A percentile compares a stretch with the other conserved stretches of the same genome.
phyloP scores from a whole-genome alignment of 2,888 invertebrate species.

The Teleiodes luculella region DNA sequence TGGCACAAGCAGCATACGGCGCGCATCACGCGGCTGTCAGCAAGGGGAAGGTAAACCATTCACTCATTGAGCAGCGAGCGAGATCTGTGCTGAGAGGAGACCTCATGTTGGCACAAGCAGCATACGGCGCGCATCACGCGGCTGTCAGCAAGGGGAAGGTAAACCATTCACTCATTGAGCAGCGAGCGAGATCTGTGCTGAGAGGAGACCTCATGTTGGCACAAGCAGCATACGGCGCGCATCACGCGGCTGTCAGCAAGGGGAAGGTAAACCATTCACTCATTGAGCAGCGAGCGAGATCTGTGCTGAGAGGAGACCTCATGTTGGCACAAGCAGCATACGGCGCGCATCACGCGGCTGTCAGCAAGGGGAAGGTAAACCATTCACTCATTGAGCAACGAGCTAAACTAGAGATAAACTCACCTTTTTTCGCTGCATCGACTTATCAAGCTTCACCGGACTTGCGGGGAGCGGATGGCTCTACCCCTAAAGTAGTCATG shows the following conservation, averaged over 20 bases:
- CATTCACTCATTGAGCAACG: too few relatives aligned
- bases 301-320: too few relatives aligned
- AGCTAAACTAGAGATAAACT: too few relatives aligned
- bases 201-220: too few relatives aligned
- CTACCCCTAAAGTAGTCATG: too few relatives aligned
- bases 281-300: too few relatives aligned
- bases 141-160: constrained; percentile 72
- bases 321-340: constrained; percentile 73
- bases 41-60: constrained; percentile 61
- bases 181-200: too few relatives aligned
- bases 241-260: constrained; percentile 71
- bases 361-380: constrained; percentile 69
- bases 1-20: constrained; percentile 73
- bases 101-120: constrained; percentile 71
- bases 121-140: constrained; percentile 72
- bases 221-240: constrained; percentile 71
- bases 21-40: constrained; percentile 72
- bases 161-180: too few relatives aligned
- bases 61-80: constrained; percentile 69
- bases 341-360: constrained; percentile 72
- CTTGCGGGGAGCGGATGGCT: too few relatives aligned
- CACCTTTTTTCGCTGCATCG: too few relatives aligned
- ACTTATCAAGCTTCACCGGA: too few relatives aligned
- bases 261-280: constrained; percentile 70
- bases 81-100: constrained; percentile 65